Evolutionary conservation across 2,888 invertebrate species (phyloP), one percentile per base, ranked within the genome.

Genomic region (Athalia rosae): DNA sequence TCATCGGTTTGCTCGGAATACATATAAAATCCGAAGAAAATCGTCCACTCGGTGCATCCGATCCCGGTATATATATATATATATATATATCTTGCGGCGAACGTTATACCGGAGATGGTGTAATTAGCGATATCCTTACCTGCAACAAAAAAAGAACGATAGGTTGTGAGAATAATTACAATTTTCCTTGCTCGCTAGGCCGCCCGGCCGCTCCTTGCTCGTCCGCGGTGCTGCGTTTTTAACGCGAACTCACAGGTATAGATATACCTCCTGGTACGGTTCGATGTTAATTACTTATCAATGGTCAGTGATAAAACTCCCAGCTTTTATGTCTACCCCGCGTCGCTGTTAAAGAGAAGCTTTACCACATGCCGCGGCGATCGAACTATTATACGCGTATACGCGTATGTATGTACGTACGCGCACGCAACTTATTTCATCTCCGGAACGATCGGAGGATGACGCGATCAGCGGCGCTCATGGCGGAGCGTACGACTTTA

Each of bases 61-160:
- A 4, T 53, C 28, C 28, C 28, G 28, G 28, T 28, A 47, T 61
- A 61, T 28, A n/a, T 61, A 61, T 61, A n/a, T n/a, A n/a, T n/a
- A n/a, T n/a, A n/a, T n/a, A n/a, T n/a, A n/a, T 28, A 28, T 28
- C 28, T 28, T 28, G 28, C 28, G 28, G 28, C 28, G 28, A 11
- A 11, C 11, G 53, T 53, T 11, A 9, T 53, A n/a, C 4, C 41
- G 43, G 71, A 15, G 58, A 71, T 45, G 71, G 58, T 56, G 71
- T 71, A 71, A 71, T 71, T 71, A 71, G 71, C 58, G 58, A 71
- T 56, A 71, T 71, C 71, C 71, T 71, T 71, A 71, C 71, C 71
- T 71, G 71, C 43, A 71, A 71, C 71, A 71, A 71, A 71, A 71
- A 71, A 9, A 45, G 9, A n/a, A 71, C n/a, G 58, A 53, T 11